Conservation (phyloP, 1,140 invertebrate species). For the Triops cancriformis region DNA sequence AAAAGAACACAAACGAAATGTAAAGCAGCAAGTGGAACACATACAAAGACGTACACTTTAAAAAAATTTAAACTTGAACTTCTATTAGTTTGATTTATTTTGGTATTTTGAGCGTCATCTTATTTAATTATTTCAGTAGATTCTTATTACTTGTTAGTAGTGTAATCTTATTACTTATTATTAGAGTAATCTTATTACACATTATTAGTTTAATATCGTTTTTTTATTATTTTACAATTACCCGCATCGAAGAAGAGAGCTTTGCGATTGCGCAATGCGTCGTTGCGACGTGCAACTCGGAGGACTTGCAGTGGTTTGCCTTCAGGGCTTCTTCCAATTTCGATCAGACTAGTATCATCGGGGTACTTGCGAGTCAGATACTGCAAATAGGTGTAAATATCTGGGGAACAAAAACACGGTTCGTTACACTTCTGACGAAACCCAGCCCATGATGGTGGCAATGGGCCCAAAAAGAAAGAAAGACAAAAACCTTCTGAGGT, state of each 20-base stretch:
- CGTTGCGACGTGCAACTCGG: slow-evolving; percentile 45
- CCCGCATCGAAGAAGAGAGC: background rate
- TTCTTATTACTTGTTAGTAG: too few species aligned
- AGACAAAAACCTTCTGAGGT: slow-evolving; percentile 1
- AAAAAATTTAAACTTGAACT: too few species aligned
- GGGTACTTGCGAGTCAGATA: slow-evolving; percentile 64
- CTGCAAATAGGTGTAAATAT: slow-evolving; percentile 55
- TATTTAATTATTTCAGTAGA: too few species aligned
- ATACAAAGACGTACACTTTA: too few species aligned
- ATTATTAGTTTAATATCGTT: too few species aligned
- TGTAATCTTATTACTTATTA: too few species aligned
- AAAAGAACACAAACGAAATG: too few species aligned
- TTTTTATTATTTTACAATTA: background rate
- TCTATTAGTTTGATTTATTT: too few species aligned
- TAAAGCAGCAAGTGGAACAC: too few species aligned
- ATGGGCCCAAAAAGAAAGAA: too few species aligned
- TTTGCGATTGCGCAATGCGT: background rate
- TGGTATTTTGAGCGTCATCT: too few species aligned
- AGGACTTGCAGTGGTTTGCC: slow-evolving; percentile 60
- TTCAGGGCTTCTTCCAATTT: slow-evolving; percentile 66
- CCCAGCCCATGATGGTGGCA: background rate
- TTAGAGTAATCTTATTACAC: too few species aligned
- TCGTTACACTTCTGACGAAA: background rate
- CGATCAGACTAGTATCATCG: slow-evolving; percentile 51
- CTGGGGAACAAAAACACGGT: slow-evolving; percentile 43